These are phyloP conservation scores for Lonchura striata DNA, from an alignment of 2,113 vertebrate species.

Conservation along the genomic window DNA sequence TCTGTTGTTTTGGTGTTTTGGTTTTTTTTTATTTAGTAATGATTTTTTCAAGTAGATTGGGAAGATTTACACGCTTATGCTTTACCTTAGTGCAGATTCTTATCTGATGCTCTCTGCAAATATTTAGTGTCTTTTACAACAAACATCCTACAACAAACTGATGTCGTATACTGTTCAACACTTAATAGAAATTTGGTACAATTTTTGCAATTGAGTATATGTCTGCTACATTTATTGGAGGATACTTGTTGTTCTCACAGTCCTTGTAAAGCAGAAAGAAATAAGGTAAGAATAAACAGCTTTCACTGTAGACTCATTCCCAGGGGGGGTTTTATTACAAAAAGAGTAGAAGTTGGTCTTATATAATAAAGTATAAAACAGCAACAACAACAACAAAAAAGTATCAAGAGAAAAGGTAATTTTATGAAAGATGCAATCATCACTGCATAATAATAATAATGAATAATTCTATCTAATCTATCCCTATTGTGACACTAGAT, in stretches of 20 bases:
- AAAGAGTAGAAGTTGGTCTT: not conserved
- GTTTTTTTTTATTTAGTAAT: not conserved
- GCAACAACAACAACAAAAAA: not conserved
- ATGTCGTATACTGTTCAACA: not conserved
- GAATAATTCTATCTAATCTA: not conserved
- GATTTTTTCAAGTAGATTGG: not conserved
- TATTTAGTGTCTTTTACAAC: not conserved
- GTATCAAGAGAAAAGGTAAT: not conserved
- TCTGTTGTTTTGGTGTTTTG: not conserved
- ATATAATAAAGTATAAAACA: not conserved
- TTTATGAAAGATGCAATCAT: not conserved
- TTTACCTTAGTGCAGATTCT: not conserved
- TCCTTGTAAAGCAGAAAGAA: not conserved
- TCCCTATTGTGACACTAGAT: not conserved
- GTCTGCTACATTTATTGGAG: not conserved
- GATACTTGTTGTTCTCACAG: not conserved
- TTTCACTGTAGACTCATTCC: not conserved
- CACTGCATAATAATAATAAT: not conserved
- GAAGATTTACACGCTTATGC: not conserved
- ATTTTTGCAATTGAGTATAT: not conserved
- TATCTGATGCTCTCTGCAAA: not conserved
- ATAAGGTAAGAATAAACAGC: not conserved
- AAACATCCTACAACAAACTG: not conserved
- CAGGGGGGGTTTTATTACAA: not conserved
- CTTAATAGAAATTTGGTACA: not conserved